phyloP scores from a whole-genome alignment of 2,888 invertebrate genomes.

The Drosophila leonis region DNA sequence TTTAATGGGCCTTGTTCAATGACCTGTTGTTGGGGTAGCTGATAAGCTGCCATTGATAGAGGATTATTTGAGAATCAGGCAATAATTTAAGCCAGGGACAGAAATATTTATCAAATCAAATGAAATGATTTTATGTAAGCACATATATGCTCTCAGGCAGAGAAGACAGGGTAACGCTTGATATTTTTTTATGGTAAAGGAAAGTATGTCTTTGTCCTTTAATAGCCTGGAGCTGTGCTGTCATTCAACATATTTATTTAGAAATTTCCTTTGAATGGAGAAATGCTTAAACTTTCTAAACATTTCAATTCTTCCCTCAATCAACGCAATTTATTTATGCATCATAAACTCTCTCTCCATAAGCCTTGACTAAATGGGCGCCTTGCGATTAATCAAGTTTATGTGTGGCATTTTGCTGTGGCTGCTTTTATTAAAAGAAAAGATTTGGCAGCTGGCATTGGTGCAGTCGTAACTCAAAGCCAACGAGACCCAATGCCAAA shows the following conservation, averaged over 20 bases:
- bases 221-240: not conserved
- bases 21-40: slow-evolving; percentile 24
- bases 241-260: not conserved
- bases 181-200: not conserved
- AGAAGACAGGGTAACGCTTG: too few species aligned
- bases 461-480: slow-evolving; percentile 26
- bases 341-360: slow-evolving; percentile 11
- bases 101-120: not conserved
- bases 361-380: slow-evolving; percentile 3
- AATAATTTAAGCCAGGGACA: not conserved
- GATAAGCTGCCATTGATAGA: slow-evolving; percentile 15
- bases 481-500: slow-evolving; percentile 18
- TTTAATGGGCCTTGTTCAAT: slow-evolving; percentile 37
- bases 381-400: slow-evolving; percentile 35
- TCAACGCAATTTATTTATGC: slow-evolving; percentile 12
- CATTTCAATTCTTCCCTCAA: not conserved
- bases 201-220: not conserved
- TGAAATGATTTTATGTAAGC: not conserved
- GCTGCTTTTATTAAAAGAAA: slow-evolving; percentile 39
- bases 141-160: not conserved
- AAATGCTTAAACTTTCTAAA: not conserved
- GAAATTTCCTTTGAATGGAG: too few species aligned
- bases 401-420: slow-evolving; percentile 16
- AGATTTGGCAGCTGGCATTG: slow-evolving; percentile 20
- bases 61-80: slow-evolving; percentile 17